phyloP scores from a whole-genome alignment of 2,888 invertebrate species.

The Chymomyza procnemis region DNA sequence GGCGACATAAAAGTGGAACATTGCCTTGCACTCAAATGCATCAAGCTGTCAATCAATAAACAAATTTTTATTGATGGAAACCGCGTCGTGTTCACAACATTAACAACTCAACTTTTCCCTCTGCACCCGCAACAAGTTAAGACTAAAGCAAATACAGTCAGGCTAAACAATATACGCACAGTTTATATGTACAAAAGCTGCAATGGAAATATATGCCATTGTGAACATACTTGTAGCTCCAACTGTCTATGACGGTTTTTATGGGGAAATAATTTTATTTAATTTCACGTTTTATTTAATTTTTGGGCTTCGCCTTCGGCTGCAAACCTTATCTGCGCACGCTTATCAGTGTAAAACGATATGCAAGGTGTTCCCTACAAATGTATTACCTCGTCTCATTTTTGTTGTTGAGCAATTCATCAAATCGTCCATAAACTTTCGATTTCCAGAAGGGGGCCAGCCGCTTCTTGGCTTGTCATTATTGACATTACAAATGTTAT shows the following conservation, averaged over 20 bases:
- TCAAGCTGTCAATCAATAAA: constrained; percentile 43
- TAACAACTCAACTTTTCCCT: background rate
- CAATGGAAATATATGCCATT: too few relatives aligned
- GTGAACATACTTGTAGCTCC: too few relatives aligned
- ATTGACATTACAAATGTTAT: constrained; percentile 73
- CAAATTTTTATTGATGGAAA: constrained; percentile 53
- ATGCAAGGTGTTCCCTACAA: constrained; percentile 54
- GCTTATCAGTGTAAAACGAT: constrained; percentile 44
- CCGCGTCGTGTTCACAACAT: constrained; percentile 12
- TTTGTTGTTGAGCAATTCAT: constrained; percentile 22
- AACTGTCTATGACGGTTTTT: background rate
- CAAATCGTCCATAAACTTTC: constrained; percentile 46
- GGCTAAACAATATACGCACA: too few relatives aligned
- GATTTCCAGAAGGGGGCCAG: constrained; percentile 40
- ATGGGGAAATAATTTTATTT: background rate
- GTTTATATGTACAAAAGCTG: too few relatives aligned
- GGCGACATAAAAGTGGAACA: background rate
- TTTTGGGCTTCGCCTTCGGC: background rate
- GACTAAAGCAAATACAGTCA: background rate
- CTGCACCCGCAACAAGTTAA: background rate
- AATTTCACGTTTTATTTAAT: background rate
- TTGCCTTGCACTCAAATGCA: background rate
- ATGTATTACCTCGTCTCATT: background rate
- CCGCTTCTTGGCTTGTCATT: constrained; percentile 64
- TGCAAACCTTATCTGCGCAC: constrained; percentile 30